Evolutionary conservation across 2,888 invertebrate genomes (phyloP), one percentile per base, ranked within the genome.

Genomic region (Drosophila anceps): DNA sequence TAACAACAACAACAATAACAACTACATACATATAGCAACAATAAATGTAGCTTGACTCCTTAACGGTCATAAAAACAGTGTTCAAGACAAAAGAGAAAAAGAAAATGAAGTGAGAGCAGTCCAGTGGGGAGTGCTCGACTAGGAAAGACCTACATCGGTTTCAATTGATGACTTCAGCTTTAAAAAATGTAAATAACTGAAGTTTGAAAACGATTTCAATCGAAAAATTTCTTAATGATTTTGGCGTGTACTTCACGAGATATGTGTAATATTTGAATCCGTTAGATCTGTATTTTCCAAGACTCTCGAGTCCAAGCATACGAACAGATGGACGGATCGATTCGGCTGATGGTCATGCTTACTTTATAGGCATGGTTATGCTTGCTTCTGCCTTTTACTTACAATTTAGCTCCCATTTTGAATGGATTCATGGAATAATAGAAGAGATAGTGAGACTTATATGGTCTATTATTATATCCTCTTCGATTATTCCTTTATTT

Each of bases 11-110:
- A 31, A 24, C 48, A 50, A 50, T 4, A 29, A 15, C 29, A 50
- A 50, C 63, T 46, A 57, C 51, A 46, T 46, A 57, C 51, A 46
- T 13, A 46, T 27, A 35, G n/a, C 24, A 46, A 27, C 31, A 57
- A 58, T 51, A 48, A 54, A 24, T 33, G 39, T 53, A 24, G 43
- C 31, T 39, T 51, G 41, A 27, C 71, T 69, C 35, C 55, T 48
- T 33, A 48, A 46, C 10, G 64, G 69, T 46, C 72, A 84, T 81
- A 81, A 81, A 81, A 81, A 60, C 75, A 75, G 68, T 73, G 61
- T 63, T 62, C 54, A 64, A 73, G 77, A 72, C 61, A 18, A 18
- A 8, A 12, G 27, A 27, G 37, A 1, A 4, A 18, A 18, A 39
- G 2, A 27, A 39, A 10, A 37, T n/a, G 7, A 54, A 18, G 29